Percentiles rank a stretch among this genome's conserved stretches.
Evolutionary conservation across 2,113 vertebrate genomes (phyloP).

Genomic region (Corythoichthys intestinalis): DNA sequence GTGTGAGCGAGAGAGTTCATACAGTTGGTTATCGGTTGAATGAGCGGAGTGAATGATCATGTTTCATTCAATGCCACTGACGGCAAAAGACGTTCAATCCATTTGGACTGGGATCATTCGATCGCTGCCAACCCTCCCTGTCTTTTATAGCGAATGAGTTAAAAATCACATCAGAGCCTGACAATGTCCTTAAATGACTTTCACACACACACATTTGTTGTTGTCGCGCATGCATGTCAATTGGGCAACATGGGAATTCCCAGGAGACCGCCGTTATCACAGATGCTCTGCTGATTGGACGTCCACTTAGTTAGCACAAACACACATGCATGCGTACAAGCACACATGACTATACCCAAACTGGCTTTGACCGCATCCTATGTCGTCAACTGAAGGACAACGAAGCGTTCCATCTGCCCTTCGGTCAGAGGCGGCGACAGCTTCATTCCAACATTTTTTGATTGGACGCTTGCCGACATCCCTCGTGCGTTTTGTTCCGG

Average conservation of each 20-base stretch:
- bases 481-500: neutral
- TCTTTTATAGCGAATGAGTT: no score
- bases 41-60: no score
- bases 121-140: no score
- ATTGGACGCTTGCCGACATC: neutral
- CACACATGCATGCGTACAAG: constrained; percentile 11
- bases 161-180: no score
- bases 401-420: constrained; percentile 59
- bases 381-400: constrained; percentile 57
- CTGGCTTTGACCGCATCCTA: constrained; percentile 48
- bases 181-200: no score
- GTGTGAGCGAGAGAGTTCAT: neutral
- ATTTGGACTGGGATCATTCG: no score
- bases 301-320: constrained; percentile 37
- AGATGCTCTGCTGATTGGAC: constrained; percentile 62
- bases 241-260: constrained; percentile 33
- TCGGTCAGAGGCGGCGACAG: no score
- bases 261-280: constrained; percentile 47
- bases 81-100: no score
- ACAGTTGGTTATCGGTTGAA: no score
- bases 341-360: neutral
- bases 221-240: no score
- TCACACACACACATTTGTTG: no score
- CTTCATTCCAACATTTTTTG: neutral
- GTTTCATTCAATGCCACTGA: no score